Evolutionary conservation across 2,113 vertebrate species (phyloP).

Genomic region (Piaya cayana): DNA sequence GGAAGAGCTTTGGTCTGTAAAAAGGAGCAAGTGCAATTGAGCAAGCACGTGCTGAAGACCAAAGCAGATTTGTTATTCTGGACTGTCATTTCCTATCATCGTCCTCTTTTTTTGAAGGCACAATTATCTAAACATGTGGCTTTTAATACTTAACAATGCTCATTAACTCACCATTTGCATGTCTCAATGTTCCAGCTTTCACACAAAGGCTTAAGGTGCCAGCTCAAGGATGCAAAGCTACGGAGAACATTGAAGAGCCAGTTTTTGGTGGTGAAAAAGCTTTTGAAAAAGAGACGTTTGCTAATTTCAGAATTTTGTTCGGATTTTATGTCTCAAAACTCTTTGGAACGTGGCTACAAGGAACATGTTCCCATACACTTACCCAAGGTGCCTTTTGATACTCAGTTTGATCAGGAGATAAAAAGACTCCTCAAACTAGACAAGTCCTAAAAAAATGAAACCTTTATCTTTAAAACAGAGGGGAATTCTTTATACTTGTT

Average conservation of each 20-base stretch:
- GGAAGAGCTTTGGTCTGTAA: neutral
- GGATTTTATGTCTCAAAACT: neutral
- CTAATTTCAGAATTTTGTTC: neutral
- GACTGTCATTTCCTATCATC: slow-evolving; percentile 41
- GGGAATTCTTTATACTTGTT: neutral
- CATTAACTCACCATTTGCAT: neutral
- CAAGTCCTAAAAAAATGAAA: neutral
- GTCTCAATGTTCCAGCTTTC: neutral
- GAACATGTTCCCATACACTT: fast-evolving
- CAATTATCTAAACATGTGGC: slow-evolving; percentile 53
- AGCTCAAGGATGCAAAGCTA: neutral
- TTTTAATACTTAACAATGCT: slow-evolving; percentile 38
- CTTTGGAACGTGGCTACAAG: neutral
- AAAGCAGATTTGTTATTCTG: slow-evolving; percentile 40
- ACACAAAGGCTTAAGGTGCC: neutral
- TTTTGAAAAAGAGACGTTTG: neutral
- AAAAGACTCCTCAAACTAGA: neutral
- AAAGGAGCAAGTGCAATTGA: neutral
- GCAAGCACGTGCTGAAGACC: neutral
- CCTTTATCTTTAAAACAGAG: neutral
- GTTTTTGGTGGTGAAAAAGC: neutral
- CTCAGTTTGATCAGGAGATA: neutral
- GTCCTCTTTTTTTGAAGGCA: slow-evolving; percentile 10
- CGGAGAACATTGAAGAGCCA: fast-evolving
- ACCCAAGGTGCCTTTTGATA: neutral